Conservation (phyloP, 2,888 invertebrate species). For the Drosophila prostipennis region DNA sequence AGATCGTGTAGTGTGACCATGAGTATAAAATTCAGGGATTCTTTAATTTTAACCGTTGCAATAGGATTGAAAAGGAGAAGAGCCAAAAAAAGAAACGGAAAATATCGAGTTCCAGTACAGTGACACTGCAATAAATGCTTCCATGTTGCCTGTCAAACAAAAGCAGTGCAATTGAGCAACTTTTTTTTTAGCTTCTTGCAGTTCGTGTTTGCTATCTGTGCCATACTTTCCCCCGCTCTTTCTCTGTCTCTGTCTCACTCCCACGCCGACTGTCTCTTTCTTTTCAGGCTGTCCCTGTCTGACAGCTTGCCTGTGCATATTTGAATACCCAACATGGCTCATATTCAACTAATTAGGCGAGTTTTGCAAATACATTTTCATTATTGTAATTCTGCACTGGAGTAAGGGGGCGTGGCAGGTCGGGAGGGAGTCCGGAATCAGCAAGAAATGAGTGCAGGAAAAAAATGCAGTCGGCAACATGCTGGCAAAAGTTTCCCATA, state of each 20-base stretch:
- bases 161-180: conserved; percentile 65
- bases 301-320: conserved; percentile 65
- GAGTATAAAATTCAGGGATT: background rate
- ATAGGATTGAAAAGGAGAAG: background rate
- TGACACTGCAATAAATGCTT: conserved; percentile 31
- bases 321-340: conserved; percentile 74
- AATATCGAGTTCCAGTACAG: background rate
- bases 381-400: conserved; percentile 72
- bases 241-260: background rate
- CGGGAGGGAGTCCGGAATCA: conserved; percentile 13
- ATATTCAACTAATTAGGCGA: conserved; percentile 78
- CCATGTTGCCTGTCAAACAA: conserved; percentile 30
- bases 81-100: background rate
- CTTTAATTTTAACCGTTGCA: background rate
- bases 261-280: background rate
- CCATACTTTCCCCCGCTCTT: conserved; percentile 2
- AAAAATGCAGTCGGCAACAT: conserved; percentile 54
- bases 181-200: conserved; percentile 8
- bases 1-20: background rate
- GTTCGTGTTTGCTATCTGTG: conserved; percentile 41
- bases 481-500: conserved; percentile 61
- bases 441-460: conserved; percentile 41
- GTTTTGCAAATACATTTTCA: conserved; percentile 76
- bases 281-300: conserved; percentile 30
- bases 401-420: conserved; percentile 10